Base-by-base conservation (phyloP, 2,797 vertebrate species). In the Phylloscopus collybita region DNA sequence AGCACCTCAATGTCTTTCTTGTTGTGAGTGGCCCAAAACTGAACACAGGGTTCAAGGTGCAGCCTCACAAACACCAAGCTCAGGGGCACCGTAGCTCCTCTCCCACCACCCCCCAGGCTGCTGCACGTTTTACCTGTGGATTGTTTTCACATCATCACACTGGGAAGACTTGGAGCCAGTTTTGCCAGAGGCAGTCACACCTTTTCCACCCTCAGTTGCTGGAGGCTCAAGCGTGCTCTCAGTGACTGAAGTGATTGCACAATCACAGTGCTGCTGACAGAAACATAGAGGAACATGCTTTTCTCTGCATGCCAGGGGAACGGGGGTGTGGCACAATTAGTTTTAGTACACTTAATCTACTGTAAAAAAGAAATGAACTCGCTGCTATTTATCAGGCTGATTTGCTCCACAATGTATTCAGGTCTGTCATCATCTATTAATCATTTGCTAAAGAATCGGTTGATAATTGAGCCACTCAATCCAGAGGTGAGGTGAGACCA, bases 91-190 rank as follows among this genome's bases (percentile, higher is more conserved):
- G 25, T 4, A 32, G 5, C 15, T n/a, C 40, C 17, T 38, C 10
- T 56, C 26, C 53, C 30, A 1, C 0, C 1, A 15, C 4, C 9
- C 25, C 50, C 32, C 56, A 34, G 49, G 5, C 27, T 64, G 44
- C 14, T 6, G 2, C 18, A 18, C 10, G 9, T 40, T 56, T 62
- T 70, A 27, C 19, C 1, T 6, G 4, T 0, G 15, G 53, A 19
- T 13, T 21, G 7, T 44, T 80, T 49, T 23, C 49, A 47, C 22
- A 57, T 36, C 17, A 5, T 15, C 29, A 5, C 11, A 6, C 13
- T 3, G 16, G 16, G 44, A 57, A 69, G 29, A 32, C 10, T 12
- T 1, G 3, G 36, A 64, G 36, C 1, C 62, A 49, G 36, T 19
- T 78, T 80, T 74, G 61, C 57, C 36, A 51, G 50, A 29, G 0